A percentile compares a stretch with the other conserved stretches of the same genome.
Conservation (phyloP, 1,140 invertebrate species). For the Drosophila ananassae region DNA sequence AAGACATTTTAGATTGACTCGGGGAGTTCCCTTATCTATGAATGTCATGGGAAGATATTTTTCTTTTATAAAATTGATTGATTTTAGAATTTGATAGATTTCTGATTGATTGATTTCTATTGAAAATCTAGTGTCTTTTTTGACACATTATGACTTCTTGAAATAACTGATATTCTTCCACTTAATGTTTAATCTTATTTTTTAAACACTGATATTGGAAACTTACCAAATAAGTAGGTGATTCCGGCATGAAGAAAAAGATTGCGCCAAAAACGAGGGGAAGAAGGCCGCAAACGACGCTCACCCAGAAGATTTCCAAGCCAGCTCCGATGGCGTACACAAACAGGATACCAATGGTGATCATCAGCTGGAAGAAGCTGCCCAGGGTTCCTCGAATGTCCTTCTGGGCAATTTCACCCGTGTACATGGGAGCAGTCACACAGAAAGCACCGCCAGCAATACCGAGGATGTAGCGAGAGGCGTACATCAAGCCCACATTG, state of each 20-base stretch:
- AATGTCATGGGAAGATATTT: not conserved
- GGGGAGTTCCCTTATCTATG: not conserved
- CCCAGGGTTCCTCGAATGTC: constrained; percentile 91
- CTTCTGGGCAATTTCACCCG: constrained; percentile 92
- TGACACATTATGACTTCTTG: too few species aligned
- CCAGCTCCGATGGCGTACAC: constrained; percentile 88
- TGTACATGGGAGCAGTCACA: constrained; percentile 91
- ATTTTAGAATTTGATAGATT: not conserved
- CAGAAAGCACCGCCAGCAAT: constrained; percentile 90
- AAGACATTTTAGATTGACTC: constrained; percentile 17
- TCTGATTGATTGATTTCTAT: not conserved
- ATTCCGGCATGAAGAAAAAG: constrained; percentile 92
- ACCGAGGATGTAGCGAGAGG: constrained; percentile 90
- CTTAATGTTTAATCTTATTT: not conserved
- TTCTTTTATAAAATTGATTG: not conserved
- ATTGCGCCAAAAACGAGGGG: constrained; percentile 88
- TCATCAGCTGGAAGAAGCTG: constrained; percentile 91
- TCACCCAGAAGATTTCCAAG: constrained; percentile 86
- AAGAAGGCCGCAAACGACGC: constrained; percentile 87
- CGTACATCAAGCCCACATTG: constrained; percentile 88
- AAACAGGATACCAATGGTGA: constrained; percentile 90
- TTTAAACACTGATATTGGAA: not conserved
- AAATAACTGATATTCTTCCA: not conserved
- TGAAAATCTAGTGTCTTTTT: too few species aligned
- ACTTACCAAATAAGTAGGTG: constrained; percentile 86